Evolutionary conservation across 1,140 invertebrate genomes (phyloP), one percentile per base, ranked within the genome.

Genomic region (Sycophila sp.): DNA sequence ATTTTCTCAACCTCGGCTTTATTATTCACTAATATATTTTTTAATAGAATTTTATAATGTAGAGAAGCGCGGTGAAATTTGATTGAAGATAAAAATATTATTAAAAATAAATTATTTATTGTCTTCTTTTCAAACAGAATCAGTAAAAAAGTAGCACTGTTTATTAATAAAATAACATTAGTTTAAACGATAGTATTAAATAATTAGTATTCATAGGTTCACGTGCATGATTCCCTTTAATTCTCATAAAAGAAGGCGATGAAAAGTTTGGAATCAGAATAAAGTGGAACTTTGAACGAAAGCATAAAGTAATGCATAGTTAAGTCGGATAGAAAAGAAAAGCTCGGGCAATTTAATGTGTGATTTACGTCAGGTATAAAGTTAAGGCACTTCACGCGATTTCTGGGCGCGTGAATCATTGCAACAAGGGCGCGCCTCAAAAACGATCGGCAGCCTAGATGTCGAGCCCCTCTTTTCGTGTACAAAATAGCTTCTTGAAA

Each of bases 281-380:
- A 60, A 69, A 69, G 66, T 38, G 36, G 42, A 51, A 49, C 15
- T 60, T 69, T 59, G 30, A 45, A 32, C 40, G 45, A 69, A 60
- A 40, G 56, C 55, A 28, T 40, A 28, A 38, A 40, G 19, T 19
- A 34, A 36, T 24, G 56, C 32, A 69, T 51, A 51, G 55, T 51
- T 51, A 45, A 67, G 38, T 45, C n/a, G 47, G 36, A 30, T n/a
- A n/a, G n/a, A n/a, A n/a, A n/a, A n/a, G n/a, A 53, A 40, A 15
- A 32, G 65, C 55, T 58, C 36, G 32, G 26, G 17, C 56, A 51
- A 26, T 69, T 69, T 69, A 60, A 69, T 60, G 32, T 32, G 56
- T 69, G 66, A 69, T 69, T 69, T 69, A 69, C 45, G 40, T 36
- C 32, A 60, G 45, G 45, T 69, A 60, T 60, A 60, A 69, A 69